Evolutionary conservation across 2,888 invertebrate species (phyloP), one percentile per base, ranked within the genome.

Genomic region (Caenorhabditis panamensis): DNA sequence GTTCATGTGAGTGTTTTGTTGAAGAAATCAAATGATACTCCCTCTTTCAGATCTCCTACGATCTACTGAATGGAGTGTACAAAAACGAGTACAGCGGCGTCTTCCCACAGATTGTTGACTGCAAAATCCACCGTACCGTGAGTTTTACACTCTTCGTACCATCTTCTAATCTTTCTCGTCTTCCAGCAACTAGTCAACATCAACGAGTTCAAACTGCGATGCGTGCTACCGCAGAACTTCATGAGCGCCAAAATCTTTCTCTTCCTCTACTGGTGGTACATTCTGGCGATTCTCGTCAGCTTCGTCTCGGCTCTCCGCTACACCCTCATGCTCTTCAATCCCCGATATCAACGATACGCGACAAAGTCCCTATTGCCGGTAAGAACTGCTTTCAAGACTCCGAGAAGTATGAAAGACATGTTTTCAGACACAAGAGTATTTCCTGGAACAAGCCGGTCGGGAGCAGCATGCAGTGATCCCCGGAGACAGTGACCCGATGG

Each of bases 241-340:
- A 77, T 84, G 44, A 83, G 83, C 66, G 82, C 84, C 22, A 83
- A 83, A 51, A 63, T 82, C 16, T 86, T 78, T 68, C 61, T 84
- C 2, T 78, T 86, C 51, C 72, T 85, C 24, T 86, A 83, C 54
- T 84, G 83, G 72, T 84, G 84, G 84, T 79, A 82, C 22, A 22
- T 86, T 13, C 58, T 86, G 31, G 58, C 72, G 9, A 58, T 72
- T 62, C 41, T 82, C n/a, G 64, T 79, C 53, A 73, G 73, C 26
- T 37, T 79, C 8, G 51, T 44, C 31, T 79, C 79, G 8, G 79
- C 79, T 2, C n/a, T 73, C 11, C 73, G 68, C 22, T 79, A 68
- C 59, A 67, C 79, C 1, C 20, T 24, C 0, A 47, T 79, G 49
- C 53, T 79, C 4, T 4, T 73, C 9, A 5, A 53, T 11, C 63